Conservation (phyloP, 2,113 vertebrate genomes). For the Protomyctophum bolini region DNA sequence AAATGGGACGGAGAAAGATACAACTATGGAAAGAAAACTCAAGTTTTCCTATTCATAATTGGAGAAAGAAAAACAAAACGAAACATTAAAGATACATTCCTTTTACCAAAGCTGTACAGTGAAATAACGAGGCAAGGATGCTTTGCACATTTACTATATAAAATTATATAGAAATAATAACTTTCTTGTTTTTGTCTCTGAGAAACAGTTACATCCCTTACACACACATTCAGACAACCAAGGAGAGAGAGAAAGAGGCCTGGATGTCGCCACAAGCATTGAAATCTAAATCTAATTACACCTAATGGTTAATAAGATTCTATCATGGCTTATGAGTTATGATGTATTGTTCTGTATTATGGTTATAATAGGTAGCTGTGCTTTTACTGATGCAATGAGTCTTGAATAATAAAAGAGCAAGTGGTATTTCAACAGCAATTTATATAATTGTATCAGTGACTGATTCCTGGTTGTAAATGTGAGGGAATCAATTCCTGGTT, state of each 20-base stretch:
- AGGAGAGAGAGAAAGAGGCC: not conserved
- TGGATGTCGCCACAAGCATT: not conserved
- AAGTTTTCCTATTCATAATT: slow-evolving; percentile 34
- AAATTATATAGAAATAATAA: slow-evolving; percentile 41
- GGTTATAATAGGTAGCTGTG: too few relatives aligned
- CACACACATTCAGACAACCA: slow-evolving; percentile 23
- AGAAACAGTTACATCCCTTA: slow-evolving; percentile 37
- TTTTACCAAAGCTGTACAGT: slow-evolving; percentile 63
- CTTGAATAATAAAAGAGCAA: too few relatives aligned
- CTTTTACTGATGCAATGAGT: too few relatives aligned
- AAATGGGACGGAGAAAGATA: not conserved
- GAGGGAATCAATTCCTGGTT: too few relatives aligned
- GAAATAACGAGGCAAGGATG: slow-evolving; percentile 32
- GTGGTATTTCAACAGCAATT: too few relatives aligned
- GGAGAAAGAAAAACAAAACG: slow-evolving; percentile 15
- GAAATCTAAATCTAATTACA: not conserved
- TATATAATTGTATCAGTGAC: too few relatives aligned
- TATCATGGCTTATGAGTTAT: not conserved
- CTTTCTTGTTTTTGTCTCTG: slow-evolving; percentile 15
- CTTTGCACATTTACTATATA: slow-evolving; percentile 27
- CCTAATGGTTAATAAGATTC: not conserved
- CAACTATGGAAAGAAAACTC: slow-evolving; percentile 28
- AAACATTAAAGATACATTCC: slow-evolving; percentile 25
- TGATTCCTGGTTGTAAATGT: too few relatives aligned
- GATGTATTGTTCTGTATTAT: too few relatives aligned